A percentile compares a stretch with the other conserved stretches of the same genome.
Evolutionary conservation across 2,113 vertebrate species (phyloP).

Genomic region (Plecotus auritus): DNA sequence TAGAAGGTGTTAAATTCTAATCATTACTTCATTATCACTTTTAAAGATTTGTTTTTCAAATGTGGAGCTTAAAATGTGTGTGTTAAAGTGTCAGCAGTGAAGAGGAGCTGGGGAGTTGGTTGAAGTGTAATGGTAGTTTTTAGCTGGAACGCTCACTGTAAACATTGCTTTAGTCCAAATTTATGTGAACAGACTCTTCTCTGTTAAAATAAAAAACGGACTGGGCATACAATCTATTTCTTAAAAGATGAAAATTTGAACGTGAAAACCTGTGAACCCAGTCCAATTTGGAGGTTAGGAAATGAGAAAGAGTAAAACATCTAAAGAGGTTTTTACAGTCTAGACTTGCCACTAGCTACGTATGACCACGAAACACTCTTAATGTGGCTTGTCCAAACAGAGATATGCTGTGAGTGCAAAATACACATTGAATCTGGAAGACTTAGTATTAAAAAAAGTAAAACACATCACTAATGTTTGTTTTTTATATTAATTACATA

Average conservation of each 20-base stretch:
- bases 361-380: background rate
- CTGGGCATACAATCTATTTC: background rate
- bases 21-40: conserved; percentile 27
- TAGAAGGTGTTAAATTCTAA: conserved; percentile 59
- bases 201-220: background rate
- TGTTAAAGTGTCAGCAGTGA: conserved; percentile 21
- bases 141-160: background rate
- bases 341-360: background rate
- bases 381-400: background rate
- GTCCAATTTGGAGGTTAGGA: background rate
- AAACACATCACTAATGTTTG: background rate
- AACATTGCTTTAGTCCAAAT: background rate
- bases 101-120: background rate
- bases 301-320: background rate
- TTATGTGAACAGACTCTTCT: background rate
- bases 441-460: background rate
- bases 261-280: conserved; percentile 8
- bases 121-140: background rate
- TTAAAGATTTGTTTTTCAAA: conserved; percentile 39
- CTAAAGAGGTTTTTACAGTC: background rate
- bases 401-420: background rate
- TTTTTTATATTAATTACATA: background rate
- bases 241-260: background rate
- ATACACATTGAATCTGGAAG: background rate
- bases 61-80: conserved; percentile 39